Evolutionary conservation across 2,797 vertebrate genomes (phyloP), one percentile per base, ranked within the genome.

Genomic region (Percopsis omiscomaycus): DNA sequence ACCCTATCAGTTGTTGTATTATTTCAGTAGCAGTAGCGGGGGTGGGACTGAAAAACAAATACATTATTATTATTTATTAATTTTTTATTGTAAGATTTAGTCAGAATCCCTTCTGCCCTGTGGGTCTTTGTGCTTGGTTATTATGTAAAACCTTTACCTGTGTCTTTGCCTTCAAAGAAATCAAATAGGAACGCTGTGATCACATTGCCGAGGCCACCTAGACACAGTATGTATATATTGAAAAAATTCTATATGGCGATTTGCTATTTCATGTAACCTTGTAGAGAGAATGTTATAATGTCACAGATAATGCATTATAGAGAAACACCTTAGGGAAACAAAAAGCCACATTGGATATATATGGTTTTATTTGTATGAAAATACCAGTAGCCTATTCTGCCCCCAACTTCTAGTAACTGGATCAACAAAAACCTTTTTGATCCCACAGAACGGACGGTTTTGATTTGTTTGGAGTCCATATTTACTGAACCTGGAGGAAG

Each of bases 1-100:
- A 89, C 86, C 88, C 86, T 82, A 87, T 86, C 89, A 86, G 82
- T 90, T 88, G 75, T 86, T 88, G 84, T 78, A 86, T 85, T 85
- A 84, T 86, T 84, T 82, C 71, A 81, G 75, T 61, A 47, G 27
- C 29, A 27, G 4, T 55, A 58, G 74, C 65, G 52, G 54, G 50
- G 68, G 55, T 52, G 69, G 68, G 70, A 63, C 56, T 66, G 58
- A 68, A 60, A 67, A 59, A 79, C 72, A 63, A 62, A 73, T 56
- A 66, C 64, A 73, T 66, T 3, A n/a, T 49, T 49, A 2, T 80
- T 67, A 22, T 22, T 22, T 22, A 22, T 71, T 60, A 59, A 0
- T 37, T 37, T 8, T 37, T 6, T 6, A 37, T 37, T 37, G 5
- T 37, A 60, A 69, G 73, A 77, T 81, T 75, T 77, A 61, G 67